Evolutionary conservation across 2,888 invertebrate species (phyloP).

Genomic region (Andrena hattorfiana): DNA sequence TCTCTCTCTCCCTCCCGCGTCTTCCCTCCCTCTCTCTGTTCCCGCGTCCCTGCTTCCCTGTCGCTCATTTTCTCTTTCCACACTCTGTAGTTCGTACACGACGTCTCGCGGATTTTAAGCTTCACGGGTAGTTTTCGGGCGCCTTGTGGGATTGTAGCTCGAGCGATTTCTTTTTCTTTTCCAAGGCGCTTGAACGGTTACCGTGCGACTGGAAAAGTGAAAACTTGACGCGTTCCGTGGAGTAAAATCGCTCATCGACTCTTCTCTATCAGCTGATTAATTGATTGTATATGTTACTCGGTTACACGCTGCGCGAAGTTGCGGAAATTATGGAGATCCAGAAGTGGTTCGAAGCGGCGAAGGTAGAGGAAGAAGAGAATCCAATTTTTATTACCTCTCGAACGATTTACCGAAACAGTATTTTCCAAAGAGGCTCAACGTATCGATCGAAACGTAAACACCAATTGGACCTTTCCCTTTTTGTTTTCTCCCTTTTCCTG

Average conservation of each 20-base stretch:
- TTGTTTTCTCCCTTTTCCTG: neutral
- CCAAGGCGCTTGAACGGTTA: constrained; percentile 9
- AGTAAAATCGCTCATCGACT: neutral
- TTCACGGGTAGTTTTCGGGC: constrained; percentile 55
- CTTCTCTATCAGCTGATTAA: too few species aligned
- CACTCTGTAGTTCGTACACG: constrained; percentile 32
- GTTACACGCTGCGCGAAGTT: neutral
- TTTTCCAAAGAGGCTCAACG: too few species aligned
- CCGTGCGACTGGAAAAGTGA: constrained; percentile 12
- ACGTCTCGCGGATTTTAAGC: constrained; percentile 47
- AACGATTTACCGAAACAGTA: too few species aligned
- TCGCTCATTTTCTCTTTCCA: constrained; percentile 30
- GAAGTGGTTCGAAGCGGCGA: neutral
- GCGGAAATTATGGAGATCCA: neutral
- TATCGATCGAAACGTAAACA: neutral
- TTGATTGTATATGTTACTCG: too few species aligned
- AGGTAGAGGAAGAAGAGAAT: neutral
- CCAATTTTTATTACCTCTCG: too few species aligned
- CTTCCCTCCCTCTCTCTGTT: constrained; percentile 12
- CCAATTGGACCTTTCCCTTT: neutral
- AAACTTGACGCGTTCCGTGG: constrained; percentile 9
- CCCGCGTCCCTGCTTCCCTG: constrained; percentile 28
- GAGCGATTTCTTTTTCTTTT: constrained; percentile 19
- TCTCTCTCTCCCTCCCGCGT: constrained; percentile 15
- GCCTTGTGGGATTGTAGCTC: constrained; percentile 25